Evolutionary conservation across 1,140 invertebrate genomes (phyloP).

Genomic region (Pseudomyrmex flavicornis): DNA sequence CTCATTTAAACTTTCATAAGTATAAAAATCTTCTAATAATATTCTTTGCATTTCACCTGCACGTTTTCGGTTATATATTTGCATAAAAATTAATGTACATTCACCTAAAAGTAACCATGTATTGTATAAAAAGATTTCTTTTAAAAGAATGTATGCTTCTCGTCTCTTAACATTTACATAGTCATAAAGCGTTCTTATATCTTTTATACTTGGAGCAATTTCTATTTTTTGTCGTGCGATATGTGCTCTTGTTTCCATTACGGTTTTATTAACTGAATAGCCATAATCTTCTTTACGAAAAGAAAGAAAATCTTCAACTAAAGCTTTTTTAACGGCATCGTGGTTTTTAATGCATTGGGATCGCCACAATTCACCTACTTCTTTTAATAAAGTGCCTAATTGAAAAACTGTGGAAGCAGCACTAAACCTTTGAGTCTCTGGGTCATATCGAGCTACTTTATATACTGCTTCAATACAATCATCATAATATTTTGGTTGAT

Average conservation of each 20-base stretch:
- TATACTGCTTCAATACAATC: slow-evolving; percentile 56
- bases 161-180: neutral
- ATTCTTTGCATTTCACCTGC: slow-evolving; percentile 28
- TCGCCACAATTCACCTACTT: slow-evolving; percentile 36
- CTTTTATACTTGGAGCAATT: too few relatives aligned
- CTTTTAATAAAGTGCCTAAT: slow-evolving; percentile 62
- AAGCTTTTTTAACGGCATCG: too few relatives aligned
- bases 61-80: slow-evolving; percentile 24
- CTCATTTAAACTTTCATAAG: slow-evolving; percentile 18
- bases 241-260: too few relatives aligned
- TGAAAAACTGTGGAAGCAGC: slow-evolving; percentile 45
- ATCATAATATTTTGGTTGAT: slow-evolving; percentile 59
- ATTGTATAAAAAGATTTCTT: slow-evolving; percentile 7
- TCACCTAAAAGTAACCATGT: slow-evolving; percentile 11
- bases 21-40: slow-evolving; percentile 15
- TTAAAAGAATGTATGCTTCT: neutral
- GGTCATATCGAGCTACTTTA: slow-evolving; percentile 27
- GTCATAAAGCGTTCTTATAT: neutral
- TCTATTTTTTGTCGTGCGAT: too few relatives aligned
- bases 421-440: slow-evolving; percentile 46
- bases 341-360: too few relatives aligned
- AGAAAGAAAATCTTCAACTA: too few relatives aligned
- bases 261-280: too few relatives aligned
- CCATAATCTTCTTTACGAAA: too few relatives aligned
- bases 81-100: slow-evolving; percentile 8